Percentiles rank a stretch among this genome's conserved stretches.
These are phyloP conservation scores for Coelopa frigida DNA, from an alignment of 1,140 invertebrate genomes.

Conservation along the genomic window DNA sequence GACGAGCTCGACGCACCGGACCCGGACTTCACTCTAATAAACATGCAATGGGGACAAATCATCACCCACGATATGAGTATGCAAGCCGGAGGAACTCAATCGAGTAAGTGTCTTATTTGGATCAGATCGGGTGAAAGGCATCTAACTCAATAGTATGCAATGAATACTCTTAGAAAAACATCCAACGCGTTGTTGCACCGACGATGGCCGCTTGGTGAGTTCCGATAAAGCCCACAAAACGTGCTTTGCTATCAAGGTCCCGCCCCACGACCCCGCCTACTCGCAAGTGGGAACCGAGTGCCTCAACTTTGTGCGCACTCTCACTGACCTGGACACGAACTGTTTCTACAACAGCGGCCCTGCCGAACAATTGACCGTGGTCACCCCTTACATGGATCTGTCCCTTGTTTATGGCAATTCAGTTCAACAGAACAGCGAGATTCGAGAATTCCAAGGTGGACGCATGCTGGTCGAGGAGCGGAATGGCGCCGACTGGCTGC, in stretches of 20 bases:
- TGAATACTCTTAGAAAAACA: slow-evolving; percentile 52
- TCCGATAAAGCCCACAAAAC: slow-evolving; percentile 45
- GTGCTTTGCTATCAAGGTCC: slow-evolving; percentile 82
- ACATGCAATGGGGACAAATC: slow-evolving; percentile 83
- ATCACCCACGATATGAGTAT: slow-evolving; percentile 81
- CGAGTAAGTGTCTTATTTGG: slow-evolving; percentile 63
- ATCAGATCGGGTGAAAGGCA: no score
- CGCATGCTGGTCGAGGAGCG: slow-evolving; percentile 55
- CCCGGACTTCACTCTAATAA: slow-evolving; percentile 62
- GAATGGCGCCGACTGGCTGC: slow-evolving; percentile 60
- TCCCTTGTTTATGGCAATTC: slow-evolving; percentile 79
- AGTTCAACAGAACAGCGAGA: slow-evolving; percentile 52
- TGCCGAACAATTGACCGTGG: slow-evolving; percentile 74
- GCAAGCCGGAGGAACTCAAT: slow-evolving; percentile 63
- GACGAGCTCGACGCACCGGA: slow-evolving; percentile 60
- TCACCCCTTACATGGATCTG: slow-evolving; percentile 77
- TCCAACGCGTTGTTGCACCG: slow-evolving; percentile 60
- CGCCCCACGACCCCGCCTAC: slow-evolving; percentile 75
- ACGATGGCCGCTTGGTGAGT: slow-evolving; percentile 53
- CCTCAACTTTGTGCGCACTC: slow-evolving; percentile 78
- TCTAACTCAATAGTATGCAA: not conserved
- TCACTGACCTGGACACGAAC: slow-evolving; percentile 59
- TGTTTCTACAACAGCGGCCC: slow-evolving; percentile 54
- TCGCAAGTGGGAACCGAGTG: slow-evolving; percentile 60
- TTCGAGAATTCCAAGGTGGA: slow-evolving; percentile 60